Evolutionary conservation across 2,797 vertebrate species (phyloP).

Genomic region (Adelosebastes latens): DNA sequence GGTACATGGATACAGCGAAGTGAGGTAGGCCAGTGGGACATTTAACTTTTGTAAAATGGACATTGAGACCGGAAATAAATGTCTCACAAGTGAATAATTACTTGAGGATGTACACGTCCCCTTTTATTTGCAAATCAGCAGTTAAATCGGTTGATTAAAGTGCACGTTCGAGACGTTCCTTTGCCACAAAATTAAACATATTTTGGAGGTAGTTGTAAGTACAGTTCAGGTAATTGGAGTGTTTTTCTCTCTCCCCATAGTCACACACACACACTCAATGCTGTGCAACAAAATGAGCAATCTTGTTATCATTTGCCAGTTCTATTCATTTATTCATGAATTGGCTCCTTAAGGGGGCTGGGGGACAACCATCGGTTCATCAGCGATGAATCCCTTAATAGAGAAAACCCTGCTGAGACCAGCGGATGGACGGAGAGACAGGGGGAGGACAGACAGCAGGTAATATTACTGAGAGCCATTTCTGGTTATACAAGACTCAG

Average conservation of each 20-base stretch:
- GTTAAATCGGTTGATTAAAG: background rate
- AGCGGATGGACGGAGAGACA: background rate
- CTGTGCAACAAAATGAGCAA: constrained; percentile 49
- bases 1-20: background rate
- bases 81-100: background rate
- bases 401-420: constrained; percentile 43
- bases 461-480: constrained; percentile 27
- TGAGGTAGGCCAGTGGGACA: background rate
- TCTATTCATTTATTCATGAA: constrained; percentile 77
- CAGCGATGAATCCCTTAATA: constrained; percentile 49
- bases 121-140: constrained; percentile 12
- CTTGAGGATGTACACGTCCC: background rate
- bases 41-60: background rate
- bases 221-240: constrained; percentile 19
- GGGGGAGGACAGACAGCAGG: constrained; percentile 16
- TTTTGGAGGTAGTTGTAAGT: constrained; percentile 4
- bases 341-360: constrained; percentile 43
- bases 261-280: background rate
- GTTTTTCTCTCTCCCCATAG: background rate
- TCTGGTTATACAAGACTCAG: constrained; percentile 44
- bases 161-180: background rate
- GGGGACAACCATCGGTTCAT: constrained; percentile 6
- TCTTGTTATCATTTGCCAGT: constrained; percentile 53
- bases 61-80: background rate
- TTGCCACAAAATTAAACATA: background rate